A percentile compares a stretch with the other conserved stretches of the same genome.
These are phyloP conservation scores for Cepphus grylle DNA, from an alignment of 2,113 vertebrate genomes.

Conservation along the genomic window DNA sequence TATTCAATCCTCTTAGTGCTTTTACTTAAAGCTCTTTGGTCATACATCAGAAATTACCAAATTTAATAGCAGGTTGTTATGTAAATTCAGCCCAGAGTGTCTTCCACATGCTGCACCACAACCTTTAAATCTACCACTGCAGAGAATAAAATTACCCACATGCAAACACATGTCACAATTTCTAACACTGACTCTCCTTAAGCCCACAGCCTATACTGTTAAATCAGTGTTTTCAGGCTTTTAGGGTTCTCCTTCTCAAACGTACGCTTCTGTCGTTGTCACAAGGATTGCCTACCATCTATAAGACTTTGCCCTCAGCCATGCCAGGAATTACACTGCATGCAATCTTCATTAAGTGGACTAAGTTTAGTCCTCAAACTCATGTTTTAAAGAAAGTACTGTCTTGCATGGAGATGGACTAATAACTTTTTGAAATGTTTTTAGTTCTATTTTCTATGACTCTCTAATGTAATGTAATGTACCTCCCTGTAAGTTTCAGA, in stretches of 20 bases:
- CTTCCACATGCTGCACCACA: not conserved
- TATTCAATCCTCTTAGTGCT: not conserved
- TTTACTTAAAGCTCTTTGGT: not conserved
- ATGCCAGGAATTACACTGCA: not conserved
- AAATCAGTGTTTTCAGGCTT: not conserved
- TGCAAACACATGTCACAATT: not conserved
- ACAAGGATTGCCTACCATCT: not conserved
- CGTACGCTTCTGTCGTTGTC: not conserved
- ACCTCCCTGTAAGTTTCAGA: not conserved
- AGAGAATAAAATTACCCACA: not conserved
- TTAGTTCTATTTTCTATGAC: not conserved
- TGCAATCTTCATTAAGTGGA: not conserved
- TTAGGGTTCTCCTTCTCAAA: not conserved
- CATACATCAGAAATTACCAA: not conserved
- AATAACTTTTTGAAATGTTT: not conserved
- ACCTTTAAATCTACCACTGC: not conserved
- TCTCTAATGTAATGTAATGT: not conserved
- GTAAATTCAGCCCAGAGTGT: not conserved
- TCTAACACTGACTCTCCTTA: not conserved
- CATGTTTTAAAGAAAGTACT: not conserved
- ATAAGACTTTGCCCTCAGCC: not conserved
- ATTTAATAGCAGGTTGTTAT: conserved; percentile 16
- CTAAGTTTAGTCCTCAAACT: not conserved
- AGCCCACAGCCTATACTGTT: not conserved
- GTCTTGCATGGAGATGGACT: not conserved